Conservation (phyloP, 2,797 vertebrate species). For the Karalla daura region DNA sequence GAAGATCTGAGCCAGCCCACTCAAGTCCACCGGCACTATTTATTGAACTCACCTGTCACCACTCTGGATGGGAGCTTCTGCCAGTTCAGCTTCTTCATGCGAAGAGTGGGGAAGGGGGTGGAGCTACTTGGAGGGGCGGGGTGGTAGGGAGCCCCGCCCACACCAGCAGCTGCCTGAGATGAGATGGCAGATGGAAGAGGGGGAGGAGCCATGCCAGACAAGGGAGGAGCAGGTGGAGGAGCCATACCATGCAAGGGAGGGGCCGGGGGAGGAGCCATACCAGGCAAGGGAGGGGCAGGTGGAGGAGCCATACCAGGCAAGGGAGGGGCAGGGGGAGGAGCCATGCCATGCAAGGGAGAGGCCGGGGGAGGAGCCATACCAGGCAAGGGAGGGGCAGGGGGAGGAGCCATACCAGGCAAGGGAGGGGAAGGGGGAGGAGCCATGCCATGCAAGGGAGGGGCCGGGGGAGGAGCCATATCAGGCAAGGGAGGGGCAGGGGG, state of each 20-base stretch:
- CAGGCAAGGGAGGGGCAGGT: constrained; percentile 23
- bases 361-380: background rate
- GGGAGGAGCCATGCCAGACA: constrained; percentile 8
- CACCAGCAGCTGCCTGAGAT: constrained; percentile 58
- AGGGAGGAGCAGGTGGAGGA: background rate
- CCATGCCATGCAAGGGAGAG: too few species aligned
- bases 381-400: background rate
- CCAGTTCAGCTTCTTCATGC: constrained; percentile 95
- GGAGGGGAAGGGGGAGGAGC: background rate
- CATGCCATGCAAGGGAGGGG: constrained; percentile 17
- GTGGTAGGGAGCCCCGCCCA: constrained; percentile 56
- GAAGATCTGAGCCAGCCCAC: background rate
- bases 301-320: constrained; percentile 1
- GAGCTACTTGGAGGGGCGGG: constrained; percentile 49
- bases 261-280: background rate
- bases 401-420: too few species aligned
- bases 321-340: background rate
- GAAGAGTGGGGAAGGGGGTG: constrained; percentile 80
- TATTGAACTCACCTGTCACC: constrained; percentile 76
- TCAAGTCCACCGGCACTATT: background rate
- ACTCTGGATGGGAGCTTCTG: constrained; percentile 88
- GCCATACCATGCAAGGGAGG: background rate
- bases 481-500: constrained; percentile 16
- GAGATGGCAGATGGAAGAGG: constrained; percentile 70
- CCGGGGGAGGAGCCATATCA: background rate